Conservation (phyloP, 2,113 vertebrate species). For the Abramis brama region DNA sequence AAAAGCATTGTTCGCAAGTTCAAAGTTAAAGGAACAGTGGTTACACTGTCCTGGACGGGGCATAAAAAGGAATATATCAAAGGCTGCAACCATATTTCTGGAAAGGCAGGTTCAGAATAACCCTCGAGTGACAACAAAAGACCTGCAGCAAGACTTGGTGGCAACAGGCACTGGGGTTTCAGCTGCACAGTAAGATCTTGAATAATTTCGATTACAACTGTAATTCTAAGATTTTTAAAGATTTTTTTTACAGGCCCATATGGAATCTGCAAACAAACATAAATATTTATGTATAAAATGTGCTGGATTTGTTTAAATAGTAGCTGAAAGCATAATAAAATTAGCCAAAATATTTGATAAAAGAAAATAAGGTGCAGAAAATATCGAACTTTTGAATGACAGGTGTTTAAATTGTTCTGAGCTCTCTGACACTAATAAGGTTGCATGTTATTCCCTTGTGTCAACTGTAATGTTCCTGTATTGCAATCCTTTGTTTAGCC, state of each 20-base stretch:
- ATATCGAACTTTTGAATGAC: background rate
- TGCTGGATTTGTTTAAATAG: background rate
- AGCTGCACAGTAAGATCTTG: too few species aligned
- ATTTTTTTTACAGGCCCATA: background rate
- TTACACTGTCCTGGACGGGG: too few species aligned
- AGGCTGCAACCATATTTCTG: too few species aligned
- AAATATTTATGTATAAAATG: background rate
- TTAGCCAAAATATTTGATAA: background rate
- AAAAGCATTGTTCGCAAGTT: too few species aligned
- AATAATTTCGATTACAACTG: too few species aligned
- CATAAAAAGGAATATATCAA: too few species aligned
- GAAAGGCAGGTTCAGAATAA: too few species aligned
- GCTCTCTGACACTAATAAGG: background rate
- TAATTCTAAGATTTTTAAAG: background rate
- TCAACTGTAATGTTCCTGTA: background rate
- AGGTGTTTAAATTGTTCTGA: background rate
- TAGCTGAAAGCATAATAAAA: background rate
- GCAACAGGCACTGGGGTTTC: too few species aligned
- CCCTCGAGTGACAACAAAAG: too few species aligned
- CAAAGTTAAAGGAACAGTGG: too few species aligned
- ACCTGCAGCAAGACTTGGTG: too few species aligned
- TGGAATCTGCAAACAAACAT: background rate
- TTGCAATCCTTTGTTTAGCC: constrained; percentile 3
- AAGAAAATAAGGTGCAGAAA: background rate
- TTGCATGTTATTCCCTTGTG: background rate